Evolutionary conservation across 37 sponge, comb jelly and placozoan genomes (phyloP).

Genomic region (Cliona cf. orientalis): DNA sequence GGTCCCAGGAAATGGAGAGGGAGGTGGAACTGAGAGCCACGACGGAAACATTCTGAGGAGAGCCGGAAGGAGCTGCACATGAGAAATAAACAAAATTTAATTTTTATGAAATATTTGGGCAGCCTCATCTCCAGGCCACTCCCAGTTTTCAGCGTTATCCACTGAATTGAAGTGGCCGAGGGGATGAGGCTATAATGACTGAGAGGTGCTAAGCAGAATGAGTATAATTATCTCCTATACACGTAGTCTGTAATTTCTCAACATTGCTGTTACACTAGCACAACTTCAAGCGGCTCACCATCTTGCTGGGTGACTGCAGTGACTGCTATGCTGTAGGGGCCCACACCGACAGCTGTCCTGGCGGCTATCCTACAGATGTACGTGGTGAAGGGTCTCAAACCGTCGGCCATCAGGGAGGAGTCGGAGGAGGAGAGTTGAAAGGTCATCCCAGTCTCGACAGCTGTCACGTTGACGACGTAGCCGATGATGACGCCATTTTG

Average conservation of each 20-base stretch:
- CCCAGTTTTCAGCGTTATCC: too few species aligned
- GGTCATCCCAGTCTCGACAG: conserved; percentile 9
- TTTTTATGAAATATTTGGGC: too few species aligned
- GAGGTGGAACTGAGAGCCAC: not conserved
- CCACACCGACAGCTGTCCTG: conserved; percentile 11
- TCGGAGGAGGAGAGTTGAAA: conserved; percentile 1
- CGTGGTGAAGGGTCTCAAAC: conserved; percentile 10
- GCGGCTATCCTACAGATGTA: conserved; percentile 39
- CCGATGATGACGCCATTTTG: conserved; percentile 43
- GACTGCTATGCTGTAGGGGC: conserved; percentile 23
- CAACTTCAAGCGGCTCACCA: too few species aligned
- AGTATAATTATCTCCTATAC: too few species aligned
- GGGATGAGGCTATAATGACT: too few species aligned
- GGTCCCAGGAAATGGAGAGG: conserved; percentile 15
- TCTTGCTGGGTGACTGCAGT: too few species aligned
- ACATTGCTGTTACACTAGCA: too few species aligned
- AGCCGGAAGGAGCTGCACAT: conserved; percentile 9
- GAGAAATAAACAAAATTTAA: not conserved
- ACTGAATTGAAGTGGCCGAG: too few species aligned
- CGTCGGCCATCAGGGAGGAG: not conserved
- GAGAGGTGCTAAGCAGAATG: too few species aligned
- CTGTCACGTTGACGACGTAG: conserved; percentile 4
- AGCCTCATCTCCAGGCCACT: too few species aligned
- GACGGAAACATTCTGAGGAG: conserved; percentile 19
- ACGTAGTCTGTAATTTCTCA: too few species aligned